Conservation (phyloP, 1,140 invertebrate genomes). For the Eumaeus atala region DNA sequence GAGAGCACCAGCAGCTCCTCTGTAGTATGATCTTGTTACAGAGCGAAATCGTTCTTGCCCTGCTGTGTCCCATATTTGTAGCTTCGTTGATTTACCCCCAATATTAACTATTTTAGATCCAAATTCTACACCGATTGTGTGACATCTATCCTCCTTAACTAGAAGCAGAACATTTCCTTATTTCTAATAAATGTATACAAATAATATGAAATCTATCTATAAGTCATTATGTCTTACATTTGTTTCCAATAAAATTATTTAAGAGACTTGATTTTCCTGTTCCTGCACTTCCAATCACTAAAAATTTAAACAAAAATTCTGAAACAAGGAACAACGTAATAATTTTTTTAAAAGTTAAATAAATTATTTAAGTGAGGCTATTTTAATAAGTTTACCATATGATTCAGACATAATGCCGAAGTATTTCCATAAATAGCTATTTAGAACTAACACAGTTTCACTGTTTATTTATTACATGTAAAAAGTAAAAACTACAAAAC, state of each 20-base stretch:
- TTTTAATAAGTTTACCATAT: constrained; percentile 25
- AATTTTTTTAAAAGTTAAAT: background rate
- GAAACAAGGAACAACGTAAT: constrained; percentile 43
- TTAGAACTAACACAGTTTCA: constrained; percentile 1
- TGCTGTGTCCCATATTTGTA: constrained; percentile 89
- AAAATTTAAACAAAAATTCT: constrained; percentile 90
- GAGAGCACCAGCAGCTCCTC: constrained; percentile 86
- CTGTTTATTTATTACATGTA: background rate
- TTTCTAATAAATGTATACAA: constrained; percentile 8
- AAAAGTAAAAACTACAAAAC: background rate
- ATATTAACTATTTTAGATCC: constrained; percentile 89
- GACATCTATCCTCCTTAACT: constrained; percentile 87
- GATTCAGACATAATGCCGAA: constrained; percentile 35
- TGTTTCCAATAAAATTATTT: constrained; percentile 93
- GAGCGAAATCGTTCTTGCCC: constrained; percentile 78
- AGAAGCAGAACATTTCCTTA: constrained; percentile 42
- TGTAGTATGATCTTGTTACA: constrained; percentile 87
- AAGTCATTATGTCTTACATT: constrained; percentile 90
- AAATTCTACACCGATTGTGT: constrained; percentile 91
- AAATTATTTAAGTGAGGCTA: background rate
- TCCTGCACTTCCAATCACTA: constrained; percentile 88
- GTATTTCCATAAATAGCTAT: constrained; percentile 7
- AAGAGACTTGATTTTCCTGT: constrained; percentile 92
- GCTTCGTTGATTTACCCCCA: constrained; percentile 87
- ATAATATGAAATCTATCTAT: background rate